Percentiles rank a stretch among this genome's conserved stretches.
These are phyloP conservation scores for Archegozetes longisetosus DNA, from an alignment of 1,140 invertebrate species.

Conservation along the genomic window DNA sequence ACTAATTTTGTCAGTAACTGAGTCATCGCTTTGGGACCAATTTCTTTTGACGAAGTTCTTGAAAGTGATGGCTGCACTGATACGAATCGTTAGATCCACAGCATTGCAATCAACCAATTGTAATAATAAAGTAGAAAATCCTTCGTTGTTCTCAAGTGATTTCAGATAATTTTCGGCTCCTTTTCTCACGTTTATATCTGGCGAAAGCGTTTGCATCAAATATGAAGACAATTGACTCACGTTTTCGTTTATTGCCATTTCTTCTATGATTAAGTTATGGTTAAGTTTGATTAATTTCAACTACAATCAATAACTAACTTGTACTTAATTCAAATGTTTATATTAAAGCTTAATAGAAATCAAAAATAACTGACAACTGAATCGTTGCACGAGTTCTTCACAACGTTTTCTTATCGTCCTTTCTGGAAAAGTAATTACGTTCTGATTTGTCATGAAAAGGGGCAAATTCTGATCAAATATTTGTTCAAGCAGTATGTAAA, in stretches of 20 bases:
- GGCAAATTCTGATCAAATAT: no score
- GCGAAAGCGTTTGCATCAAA: constrained; percentile 71
- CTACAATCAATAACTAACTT: no score
- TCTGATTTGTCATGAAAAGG: no score
- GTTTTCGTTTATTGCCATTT: constrained; percentile 52
- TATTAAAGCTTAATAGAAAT: no score
- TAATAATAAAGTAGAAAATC: constrained; percentile 71
- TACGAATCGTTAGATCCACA: constrained; percentile 54
- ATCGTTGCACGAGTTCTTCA: no score
- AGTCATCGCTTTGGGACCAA: constrained; percentile 48
- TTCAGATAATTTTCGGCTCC: constrained; percentile 85
- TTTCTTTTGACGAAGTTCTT: constrained; percentile 94
- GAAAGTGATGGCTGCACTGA: constrained; percentile 77
- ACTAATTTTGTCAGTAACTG: constrained; percentile 66
- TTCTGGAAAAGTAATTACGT: no score
- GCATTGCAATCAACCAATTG: constrained; percentile 61
- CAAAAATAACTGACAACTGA: no score
- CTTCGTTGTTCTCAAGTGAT: constrained; percentile 71
- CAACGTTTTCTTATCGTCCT: no score
- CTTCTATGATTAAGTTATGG: no score
- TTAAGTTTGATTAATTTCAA: no score
- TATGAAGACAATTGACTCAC: constrained; percentile 59
- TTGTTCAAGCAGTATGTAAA: no score
- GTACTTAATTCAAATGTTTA: no score
- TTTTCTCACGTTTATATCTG: constrained; percentile 56